These are phyloP conservation scores for Plebejus anna DNA, from an alignment of 2,888 invertebrate genomes.

Conservation along the genomic window DNA sequence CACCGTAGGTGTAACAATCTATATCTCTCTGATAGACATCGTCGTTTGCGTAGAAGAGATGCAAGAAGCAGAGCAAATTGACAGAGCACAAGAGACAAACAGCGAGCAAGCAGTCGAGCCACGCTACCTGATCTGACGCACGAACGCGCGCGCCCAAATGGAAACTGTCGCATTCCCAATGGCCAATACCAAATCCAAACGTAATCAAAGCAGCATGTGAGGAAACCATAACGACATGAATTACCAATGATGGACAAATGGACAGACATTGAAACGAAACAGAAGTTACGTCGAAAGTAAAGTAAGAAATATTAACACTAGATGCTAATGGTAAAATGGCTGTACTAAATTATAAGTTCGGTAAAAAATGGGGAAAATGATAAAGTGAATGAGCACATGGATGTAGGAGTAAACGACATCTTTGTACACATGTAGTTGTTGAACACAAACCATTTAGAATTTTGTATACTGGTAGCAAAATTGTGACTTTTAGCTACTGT, in stretches of 20 bases:
- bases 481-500: conserved; percentile 49
- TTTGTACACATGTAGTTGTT: conserved; percentile 71
- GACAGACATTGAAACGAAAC: conserved; percentile 23
- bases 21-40: conserved; percentile 56
- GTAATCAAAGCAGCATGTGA: conserved; percentile 75
- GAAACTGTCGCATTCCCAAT: conserved; percentile 65
- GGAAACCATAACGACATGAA: conserved; percentile 68
- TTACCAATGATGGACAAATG: conserved; percentile 37
- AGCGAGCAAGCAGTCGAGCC: conserved; percentile 85
- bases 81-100: conserved; percentile 83
- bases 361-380: conserved; percentile 67
- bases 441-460: conserved; percentile 62
- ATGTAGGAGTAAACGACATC: conserved; percentile 70
- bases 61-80: conserved; percentile 83
- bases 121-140: conserved; percentile 90
- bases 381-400: conserved; percentile 68
- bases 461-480: conserved; percentile 48
- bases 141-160: conserved; percentile 79
- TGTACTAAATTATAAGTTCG: conserved; percentile 58
- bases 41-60: conserved; percentile 73
- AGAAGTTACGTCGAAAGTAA: conserved; percentile 23
- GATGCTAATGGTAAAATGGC: neutral
- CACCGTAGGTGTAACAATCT: conserved; percentile 55
- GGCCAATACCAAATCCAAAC: conserved; percentile 57
- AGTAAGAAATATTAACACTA: neutral